A percentile compares a stretch with the other conserved stretches of the same genome.
phyloP scores from a whole-genome alignment of 1,140 invertebrate genomes.

The Dinothrombium tinctorium region DNA sequence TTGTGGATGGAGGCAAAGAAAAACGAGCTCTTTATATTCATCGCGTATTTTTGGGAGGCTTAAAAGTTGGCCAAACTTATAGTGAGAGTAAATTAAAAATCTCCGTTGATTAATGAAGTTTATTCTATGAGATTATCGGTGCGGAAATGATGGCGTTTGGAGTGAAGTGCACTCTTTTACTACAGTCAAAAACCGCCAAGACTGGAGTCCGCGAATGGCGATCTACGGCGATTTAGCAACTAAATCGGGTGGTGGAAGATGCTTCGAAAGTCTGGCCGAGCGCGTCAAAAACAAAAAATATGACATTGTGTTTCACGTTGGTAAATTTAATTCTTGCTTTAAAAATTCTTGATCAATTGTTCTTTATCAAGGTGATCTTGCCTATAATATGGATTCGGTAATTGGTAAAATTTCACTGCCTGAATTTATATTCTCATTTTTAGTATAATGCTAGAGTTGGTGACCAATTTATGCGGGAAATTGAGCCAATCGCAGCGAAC shows the following conservation, averaged over 20 bases:
- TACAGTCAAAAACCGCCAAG: constrained; percentile 2
- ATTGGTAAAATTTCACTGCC: constrained; percentile 8
- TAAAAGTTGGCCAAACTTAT: constrained; percentile 26
- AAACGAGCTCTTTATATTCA: constrained; percentile 55
- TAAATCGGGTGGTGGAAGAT: constrained; percentile 44
- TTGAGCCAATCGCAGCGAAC: constrained; percentile 58
- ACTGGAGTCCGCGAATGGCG: constrained; percentile 27
- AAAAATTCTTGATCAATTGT: neutral
- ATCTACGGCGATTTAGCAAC: constrained; percentile 80
- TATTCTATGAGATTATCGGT: constrained; percentile 6
- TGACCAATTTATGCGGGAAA: constrained; percentile 71
- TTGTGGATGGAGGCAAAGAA: constrained; percentile 39
- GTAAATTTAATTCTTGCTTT: constrained; percentile 19
- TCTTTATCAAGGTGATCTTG: constrained; percentile 39
- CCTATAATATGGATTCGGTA: constrained; percentile 71
- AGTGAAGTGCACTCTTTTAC: constrained; percentile 9
- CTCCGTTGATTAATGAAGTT: neutral
- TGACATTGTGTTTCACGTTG: constrained; percentile 70
- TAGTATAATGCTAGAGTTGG: constrained; percentile 45
- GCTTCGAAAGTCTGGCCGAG: constrained; percentile 46
- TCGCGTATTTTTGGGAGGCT: constrained; percentile 31
- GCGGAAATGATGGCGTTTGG: constrained; percentile 13
- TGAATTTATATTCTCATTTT: constrained; percentile 1
- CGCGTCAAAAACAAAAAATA: constrained; percentile 51
- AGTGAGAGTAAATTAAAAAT: neutral